A percentile compares a stretch with the other conserved stretches of the same genome.
These are phyloP conservation scores for Caenorhabditis sulstoni DNA, from an alignment of 2,888 invertebrate genomes.

Conservation along the genomic window DNA sequence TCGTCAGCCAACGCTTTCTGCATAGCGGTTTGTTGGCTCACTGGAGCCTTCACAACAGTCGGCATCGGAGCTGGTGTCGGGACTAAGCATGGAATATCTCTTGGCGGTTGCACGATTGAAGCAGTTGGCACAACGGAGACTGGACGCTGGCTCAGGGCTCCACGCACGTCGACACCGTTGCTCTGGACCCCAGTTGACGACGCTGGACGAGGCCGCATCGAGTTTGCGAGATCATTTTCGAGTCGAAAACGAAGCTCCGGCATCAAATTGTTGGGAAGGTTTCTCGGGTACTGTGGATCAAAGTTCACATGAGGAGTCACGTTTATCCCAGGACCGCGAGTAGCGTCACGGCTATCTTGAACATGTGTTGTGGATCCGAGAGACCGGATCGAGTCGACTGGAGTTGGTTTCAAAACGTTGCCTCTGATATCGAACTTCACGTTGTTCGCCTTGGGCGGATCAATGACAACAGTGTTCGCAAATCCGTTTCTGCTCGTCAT, in stretches of 20 bases:
- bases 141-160: slow-evolving; percentile 19
- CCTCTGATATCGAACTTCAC: slow-evolving; percentile 35
- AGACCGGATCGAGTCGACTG: not conserved
- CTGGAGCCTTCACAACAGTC: not conserved
- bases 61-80: slow-evolving; percentile 45
- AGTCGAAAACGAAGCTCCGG: slow-evolving; percentile 21
- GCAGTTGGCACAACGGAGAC: slow-evolving; percentile 26
- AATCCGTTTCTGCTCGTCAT: not conserved
- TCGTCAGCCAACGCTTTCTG: slow-evolving; percentile 39
- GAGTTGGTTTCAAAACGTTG: slow-evolving; percentile 28
- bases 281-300: not conserved
- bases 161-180: not conserved
- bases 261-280: slow-evolving; percentile 26
- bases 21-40: slow-evolving; percentile 22
- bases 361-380: too few species aligned
- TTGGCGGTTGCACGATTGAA: slow-evolving; percentile 13
- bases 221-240: slow-evolving; percentile 9
- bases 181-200: slow-evolving; percentile 42
- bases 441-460: slow-evolving; percentile 1
- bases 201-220: slow-evolving; percentile 42
- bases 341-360: not conserved
- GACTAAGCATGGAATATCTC: slow-evolving; percentile 40
- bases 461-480: not conserved
- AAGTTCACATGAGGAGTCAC: not conserved
- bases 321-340: not conserved